These are phyloP conservation scores for Phylloscopus collybita DNA, from an alignment of 2,797 vertebrate species.

Conservation along the genomic window DNA sequence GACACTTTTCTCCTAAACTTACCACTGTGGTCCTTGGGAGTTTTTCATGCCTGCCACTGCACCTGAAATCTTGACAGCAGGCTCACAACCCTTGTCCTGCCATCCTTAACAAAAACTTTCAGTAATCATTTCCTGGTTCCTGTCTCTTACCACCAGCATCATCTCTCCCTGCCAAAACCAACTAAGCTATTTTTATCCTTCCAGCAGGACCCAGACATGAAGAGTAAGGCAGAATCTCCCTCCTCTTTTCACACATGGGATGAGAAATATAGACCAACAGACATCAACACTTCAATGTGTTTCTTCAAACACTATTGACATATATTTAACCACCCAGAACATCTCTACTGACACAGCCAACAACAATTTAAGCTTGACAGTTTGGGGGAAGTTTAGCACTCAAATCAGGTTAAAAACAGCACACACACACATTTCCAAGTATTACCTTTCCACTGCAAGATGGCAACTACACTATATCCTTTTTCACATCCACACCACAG, in stretches of 20 bases:
- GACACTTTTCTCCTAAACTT: not conserved
- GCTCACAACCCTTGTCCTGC: not conserved
- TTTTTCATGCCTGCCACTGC: not conserved
- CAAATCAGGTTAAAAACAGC: not conserved
- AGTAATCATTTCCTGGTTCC: not conserved
- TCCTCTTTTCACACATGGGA: not conserved
- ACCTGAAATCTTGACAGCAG: not conserved
- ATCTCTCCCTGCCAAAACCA: not conserved
- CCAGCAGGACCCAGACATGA: not conserved
- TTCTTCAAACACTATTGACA: not conserved
- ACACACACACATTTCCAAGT: not conserved
- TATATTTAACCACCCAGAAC: slow-evolving; percentile 5
- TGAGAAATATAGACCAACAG: not conserved
- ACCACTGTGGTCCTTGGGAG: not conserved
- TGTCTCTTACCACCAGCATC: not conserved
- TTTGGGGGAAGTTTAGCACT: not conserved
- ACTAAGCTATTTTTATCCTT: not conserved
- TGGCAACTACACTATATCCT: not conserved
- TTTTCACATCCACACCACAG: not conserved
- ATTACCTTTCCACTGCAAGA: not conserved
- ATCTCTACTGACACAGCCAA: not conserved
- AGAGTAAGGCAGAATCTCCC: not conserved
- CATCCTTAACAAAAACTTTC: not conserved
- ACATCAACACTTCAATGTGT: not conserved
- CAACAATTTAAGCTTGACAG: not conserved